Percentiles rank a stretch among this genome's conserved stretches.
phyloP scores from a whole-genome alignment of 2,888 invertebrate species.

The Drosophila kuntzei region DNA sequence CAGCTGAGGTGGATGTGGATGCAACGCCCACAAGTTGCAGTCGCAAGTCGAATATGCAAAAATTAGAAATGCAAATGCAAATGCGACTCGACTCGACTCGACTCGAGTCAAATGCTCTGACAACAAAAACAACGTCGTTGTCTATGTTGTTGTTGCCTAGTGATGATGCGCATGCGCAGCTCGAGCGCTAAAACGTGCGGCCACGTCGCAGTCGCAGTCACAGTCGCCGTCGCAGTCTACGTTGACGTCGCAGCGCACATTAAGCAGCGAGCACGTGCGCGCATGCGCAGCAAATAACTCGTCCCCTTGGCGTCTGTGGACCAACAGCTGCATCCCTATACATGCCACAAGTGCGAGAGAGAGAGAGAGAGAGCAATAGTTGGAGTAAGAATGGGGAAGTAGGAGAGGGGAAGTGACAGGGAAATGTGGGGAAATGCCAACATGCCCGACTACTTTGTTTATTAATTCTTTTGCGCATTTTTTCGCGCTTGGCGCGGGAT shows the following conservation, averaged over 20 bases:
- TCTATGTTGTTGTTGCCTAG: slow-evolving; percentile 34
- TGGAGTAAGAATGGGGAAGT: slow-evolving; percentile 1
- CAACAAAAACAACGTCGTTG: slow-evolving; percentile 1
- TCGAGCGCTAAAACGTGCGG: slow-evolving; percentile 66
- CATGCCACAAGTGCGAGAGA: neutral
- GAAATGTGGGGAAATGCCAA: slow-evolving; percentile 60
- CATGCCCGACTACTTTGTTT: slow-evolving; percentile 80
- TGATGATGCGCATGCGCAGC: slow-evolving; percentile 71
- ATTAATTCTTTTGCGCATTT: slow-evolving; percentile 81
- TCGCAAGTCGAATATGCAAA: slow-evolving; percentile 46
- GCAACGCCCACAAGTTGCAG: slow-evolving; percentile 57
- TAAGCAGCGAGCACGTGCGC: slow-evolving; percentile 80
- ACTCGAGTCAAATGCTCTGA: neutral
- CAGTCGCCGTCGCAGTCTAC: slow-evolving; percentile 27
- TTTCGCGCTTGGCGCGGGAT: slow-evolving; percentile 71
- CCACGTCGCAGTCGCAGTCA: slow-evolving; percentile 49
- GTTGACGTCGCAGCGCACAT: slow-evolving; percentile 55
- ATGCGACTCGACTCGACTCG: slow-evolving; percentile 47
- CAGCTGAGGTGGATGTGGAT: slow-evolving; percentile 16
- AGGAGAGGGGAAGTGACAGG: neutral
- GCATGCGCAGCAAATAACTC: slow-evolving; percentile 78
- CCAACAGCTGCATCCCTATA: slow-evolving; percentile 43
- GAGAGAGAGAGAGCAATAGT: neutral
- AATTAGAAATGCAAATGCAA: slow-evolving; percentile 81
- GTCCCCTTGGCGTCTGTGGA: slow-evolving; percentile 40